Conservation (phyloP, 2,113 vertebrate species). For the Myotis yumanensis region DNA sequence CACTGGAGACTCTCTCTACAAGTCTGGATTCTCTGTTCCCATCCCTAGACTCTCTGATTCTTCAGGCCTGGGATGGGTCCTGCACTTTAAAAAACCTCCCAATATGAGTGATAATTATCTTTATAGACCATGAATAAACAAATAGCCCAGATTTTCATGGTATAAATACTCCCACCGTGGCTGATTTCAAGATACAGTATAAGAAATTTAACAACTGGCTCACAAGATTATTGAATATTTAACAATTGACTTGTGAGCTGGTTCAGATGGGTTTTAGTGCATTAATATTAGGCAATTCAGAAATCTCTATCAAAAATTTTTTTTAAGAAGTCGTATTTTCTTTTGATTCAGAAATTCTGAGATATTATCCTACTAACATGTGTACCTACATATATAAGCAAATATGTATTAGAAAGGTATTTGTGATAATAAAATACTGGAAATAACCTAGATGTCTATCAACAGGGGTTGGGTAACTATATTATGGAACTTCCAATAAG, state of each 20-base stretch:
- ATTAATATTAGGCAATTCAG: background rate
- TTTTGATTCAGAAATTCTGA: background rate
- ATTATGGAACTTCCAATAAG: background rate
- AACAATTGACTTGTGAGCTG: background rate
- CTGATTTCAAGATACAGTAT: background rate
- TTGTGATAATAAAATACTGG: background rate
- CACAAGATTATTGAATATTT: background rate
- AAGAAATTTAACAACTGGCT: background rate
- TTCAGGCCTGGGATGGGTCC: background rate
- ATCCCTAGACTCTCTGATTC: background rate
- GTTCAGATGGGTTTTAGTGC: background rate
- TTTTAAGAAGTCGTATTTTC: background rate
- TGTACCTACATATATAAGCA: background rate
- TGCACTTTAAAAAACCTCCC: background rate
- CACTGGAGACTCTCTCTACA: background rate
- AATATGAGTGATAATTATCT: background rate
- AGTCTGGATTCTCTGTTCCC: background rate
- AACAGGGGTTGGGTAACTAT: background rate
- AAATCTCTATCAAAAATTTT: background rate
- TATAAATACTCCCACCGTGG: background rate
- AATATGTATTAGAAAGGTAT: background rate
- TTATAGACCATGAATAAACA: background rate
- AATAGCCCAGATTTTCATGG: background rate
- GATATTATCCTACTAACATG: background rate
- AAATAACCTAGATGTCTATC: background rate